Percentiles rank a stretch among this genome's conserved stretches.
Evolutionary conservation across 2,888 invertebrate species (phyloP).

Genomic region (Sphinx pinastri): DNA sequence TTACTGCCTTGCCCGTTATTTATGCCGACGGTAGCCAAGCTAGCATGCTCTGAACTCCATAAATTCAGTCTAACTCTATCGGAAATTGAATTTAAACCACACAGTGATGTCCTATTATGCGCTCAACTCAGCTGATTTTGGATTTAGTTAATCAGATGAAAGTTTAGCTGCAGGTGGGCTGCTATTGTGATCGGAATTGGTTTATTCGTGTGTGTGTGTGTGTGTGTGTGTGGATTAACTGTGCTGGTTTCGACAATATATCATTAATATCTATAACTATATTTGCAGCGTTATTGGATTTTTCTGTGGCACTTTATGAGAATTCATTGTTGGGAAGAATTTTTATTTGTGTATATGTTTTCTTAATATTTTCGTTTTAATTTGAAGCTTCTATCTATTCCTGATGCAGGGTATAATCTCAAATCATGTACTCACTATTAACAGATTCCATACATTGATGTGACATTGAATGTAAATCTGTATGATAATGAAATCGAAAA

Average conservation of each 20-base stretch:
- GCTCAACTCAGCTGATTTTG: constrained; percentile 15
- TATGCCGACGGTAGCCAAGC: constrained; percentile 21
- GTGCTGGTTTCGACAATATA: background rate
- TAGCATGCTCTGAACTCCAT: constrained; percentile 30
- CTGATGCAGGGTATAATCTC: no score
- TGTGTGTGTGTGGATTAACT: background rate
- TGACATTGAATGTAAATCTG: no score
- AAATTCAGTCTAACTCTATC: constrained; percentile 32
- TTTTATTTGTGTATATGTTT: no score
- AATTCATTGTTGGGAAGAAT: no score
- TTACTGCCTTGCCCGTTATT: constrained; percentile 36
- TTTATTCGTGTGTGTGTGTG: background rate
- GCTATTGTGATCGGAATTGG: constrained; percentile 9
- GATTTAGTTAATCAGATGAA: constrained; percentile 24
- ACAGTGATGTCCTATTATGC: constrained; percentile 25
- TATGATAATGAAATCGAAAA: no score
- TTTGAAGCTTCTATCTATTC: no score
- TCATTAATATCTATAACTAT: background rate
- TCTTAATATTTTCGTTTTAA: no score
- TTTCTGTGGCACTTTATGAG: no score
- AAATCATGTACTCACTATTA: no score
- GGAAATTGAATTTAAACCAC: constrained; percentile 34
- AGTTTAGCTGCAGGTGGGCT: constrained; percentile 13
- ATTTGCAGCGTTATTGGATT: no score
- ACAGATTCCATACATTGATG: no score